Percentiles rank a stretch among this genome's conserved stretches.
Evolutionary conservation across 2,888 invertebrate species (phyloP).

Genomic region (Isotomurus palustris): DNA sequence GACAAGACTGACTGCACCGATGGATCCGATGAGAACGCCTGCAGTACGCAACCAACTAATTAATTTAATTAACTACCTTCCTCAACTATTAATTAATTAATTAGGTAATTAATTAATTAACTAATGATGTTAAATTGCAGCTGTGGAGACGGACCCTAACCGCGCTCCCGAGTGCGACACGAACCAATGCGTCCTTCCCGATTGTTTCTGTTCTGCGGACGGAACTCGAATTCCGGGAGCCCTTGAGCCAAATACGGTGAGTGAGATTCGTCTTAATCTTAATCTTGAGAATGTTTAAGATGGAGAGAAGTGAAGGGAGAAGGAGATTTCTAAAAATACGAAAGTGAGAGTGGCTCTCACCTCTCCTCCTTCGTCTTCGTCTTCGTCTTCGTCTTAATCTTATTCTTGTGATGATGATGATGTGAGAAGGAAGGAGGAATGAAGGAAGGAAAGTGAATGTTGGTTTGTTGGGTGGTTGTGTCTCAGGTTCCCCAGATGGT

Average conservation of each 20-base stretch:
- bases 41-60: constrained; percentile 65
- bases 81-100: not conserved
- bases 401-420: too few relatives aligned
- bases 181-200: constrained; percentile 77
- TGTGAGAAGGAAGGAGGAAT: too few relatives aligned
- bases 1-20: constrained; percentile 89
- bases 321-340: too few relatives aligned
- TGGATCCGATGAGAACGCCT: constrained; percentile 91
- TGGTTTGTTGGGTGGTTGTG: not conserved
- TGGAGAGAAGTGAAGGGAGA: too few relatives aligned
- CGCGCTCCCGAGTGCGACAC: constrained; percentile 85
- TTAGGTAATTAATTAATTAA: not conserved
- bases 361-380: too few relatives aligned
- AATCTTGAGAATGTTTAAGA: too few relatives aligned
- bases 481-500: constrained; percentile 80
- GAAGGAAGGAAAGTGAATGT: too few relatives aligned
- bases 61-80: not conserved
- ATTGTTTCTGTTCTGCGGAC: constrained; percentile 91
- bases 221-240: constrained; percentile 82
- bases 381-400: too few relatives aligned
- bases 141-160: constrained; percentile 66
- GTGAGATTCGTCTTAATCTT: not conserved
- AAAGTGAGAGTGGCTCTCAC: too few relatives aligned
- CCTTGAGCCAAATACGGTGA: constrained; percentile 44
- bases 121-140: too few relatives aligned